Percentiles rank a stretch among this genome's conserved stretches.
phyloP scores from a whole-genome alignment of 2,888 invertebrate genomes.

The Andrena haemorrhoa region DNA sequence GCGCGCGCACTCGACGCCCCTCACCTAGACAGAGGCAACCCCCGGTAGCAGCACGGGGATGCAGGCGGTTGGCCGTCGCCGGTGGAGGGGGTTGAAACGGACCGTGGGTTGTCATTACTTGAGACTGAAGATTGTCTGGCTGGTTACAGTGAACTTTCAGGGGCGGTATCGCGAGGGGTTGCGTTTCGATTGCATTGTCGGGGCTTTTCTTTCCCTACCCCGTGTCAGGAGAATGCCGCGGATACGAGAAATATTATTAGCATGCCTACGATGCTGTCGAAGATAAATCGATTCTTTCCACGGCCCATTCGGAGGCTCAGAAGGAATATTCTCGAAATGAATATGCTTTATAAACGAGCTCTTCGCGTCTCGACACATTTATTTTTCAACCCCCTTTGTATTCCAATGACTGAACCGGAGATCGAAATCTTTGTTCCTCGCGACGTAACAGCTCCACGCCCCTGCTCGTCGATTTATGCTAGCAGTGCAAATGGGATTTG shows the following conservation, averaged over 20 bases:
- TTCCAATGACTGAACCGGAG: too few relatives aligned
- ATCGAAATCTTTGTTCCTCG: too few relatives aligned
- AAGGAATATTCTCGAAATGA: not conserved
- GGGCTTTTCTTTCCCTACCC: not conserved
- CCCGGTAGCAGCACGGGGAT: conserved; percentile 34
- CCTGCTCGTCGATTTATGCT: too few relatives aligned
- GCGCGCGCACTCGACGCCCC: conserved; percentile 78
- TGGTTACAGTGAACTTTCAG: conserved; percentile 54
- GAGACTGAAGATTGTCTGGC: conserved; percentile 62
- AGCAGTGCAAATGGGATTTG: too few relatives aligned
- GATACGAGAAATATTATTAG: conserved; percentile 1
- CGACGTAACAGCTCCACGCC: too few relatives aligned
- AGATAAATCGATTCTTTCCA: too few relatives aligned
- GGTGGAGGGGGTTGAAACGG: conserved; percentile 47
- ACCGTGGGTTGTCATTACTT: conserved; percentile 55
- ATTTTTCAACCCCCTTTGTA: too few relatives aligned
- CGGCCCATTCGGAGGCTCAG: not conserved
- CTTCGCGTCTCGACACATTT: too few relatives aligned
- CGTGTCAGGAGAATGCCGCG: not conserved
- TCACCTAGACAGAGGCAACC: conserved; percentile 70
- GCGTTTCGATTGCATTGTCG: conserved; percentile 45
- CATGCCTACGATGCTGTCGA: not conserved
- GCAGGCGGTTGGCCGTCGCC: conserved; percentile 35
- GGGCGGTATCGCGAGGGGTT: conserved; percentile 28
- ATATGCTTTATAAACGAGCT: too few relatives aligned